Conservation (phyloP, 2,888 invertebrate species). For the Drosophila lutescens region DNA sequence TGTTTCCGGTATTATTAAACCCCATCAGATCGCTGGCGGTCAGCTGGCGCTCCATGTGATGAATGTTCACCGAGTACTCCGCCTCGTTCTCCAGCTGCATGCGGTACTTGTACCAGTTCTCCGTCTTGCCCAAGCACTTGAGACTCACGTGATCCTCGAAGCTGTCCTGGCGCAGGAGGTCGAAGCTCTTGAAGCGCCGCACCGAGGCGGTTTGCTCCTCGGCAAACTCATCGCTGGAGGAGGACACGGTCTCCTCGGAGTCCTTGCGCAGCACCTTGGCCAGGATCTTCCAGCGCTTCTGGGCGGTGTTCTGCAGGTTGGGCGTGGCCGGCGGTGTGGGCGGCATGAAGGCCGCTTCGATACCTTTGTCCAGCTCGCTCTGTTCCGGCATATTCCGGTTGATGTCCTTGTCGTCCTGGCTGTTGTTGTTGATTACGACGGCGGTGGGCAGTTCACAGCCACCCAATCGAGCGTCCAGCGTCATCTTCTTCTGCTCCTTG, state of each 20-base stretch:
- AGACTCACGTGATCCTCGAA: slow-evolving; percentile 83
- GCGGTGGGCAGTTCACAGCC: slow-evolving; percentile 14
- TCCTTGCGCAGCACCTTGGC: slow-evolving; percentile 87
- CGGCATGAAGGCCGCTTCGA: slow-evolving; percentile 55
- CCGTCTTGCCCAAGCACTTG: slow-evolving; percentile 84
- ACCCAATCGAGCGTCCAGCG: slow-evolving; percentile 40
- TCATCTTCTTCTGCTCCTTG: slow-evolving; percentile 76
- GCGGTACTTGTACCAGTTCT: slow-evolving; percentile 88
- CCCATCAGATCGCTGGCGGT: slow-evolving; percentile 90
- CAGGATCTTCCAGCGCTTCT: slow-evolving; percentile 89
- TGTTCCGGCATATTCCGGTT: slow-evolving; percentile 18
- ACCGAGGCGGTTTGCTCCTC: slow-evolving; percentile 85
- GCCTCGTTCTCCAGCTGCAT: slow-evolving; percentile 83
- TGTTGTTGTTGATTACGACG: slow-evolving; percentile 17
- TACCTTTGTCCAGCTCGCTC: slow-evolving; percentile 32
- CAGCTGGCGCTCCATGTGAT: slow-evolving; percentile 87
- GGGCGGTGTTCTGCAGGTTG: slow-evolving; percentile 85
- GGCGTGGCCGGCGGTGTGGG: slow-evolving; percentile 83
- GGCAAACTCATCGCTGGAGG: slow-evolving; percentile 81
- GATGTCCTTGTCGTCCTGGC: slow-evolving; percentile 31
- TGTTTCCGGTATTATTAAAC: slow-evolving; percentile 93
- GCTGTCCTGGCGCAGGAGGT: slow-evolving; percentile 85
- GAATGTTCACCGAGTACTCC: slow-evolving; percentile 86
- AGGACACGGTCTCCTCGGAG: slow-evolving; percentile 83
- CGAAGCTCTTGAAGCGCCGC: slow-evolving; percentile 87